phyloP scores from a whole-genome alignment of 2,113 vertebrate genomes.

The Scytalopus superciliaris region DNA sequence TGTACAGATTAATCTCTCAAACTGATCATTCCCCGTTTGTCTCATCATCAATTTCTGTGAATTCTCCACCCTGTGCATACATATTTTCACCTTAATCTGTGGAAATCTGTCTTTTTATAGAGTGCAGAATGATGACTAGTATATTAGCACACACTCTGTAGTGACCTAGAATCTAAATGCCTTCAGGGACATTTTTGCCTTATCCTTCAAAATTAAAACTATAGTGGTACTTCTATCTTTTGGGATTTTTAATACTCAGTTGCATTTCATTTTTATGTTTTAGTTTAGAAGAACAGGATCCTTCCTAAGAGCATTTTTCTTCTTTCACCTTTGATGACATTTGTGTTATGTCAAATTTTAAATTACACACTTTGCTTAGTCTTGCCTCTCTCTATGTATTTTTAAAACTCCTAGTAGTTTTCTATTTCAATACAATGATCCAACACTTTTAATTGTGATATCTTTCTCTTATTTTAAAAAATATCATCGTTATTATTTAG shows the following conservation, averaged over 20 bases:
- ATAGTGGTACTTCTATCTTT: not conserved
- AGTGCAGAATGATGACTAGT: not conserved
- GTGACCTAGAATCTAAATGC: not conserved
- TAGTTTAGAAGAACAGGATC: not conserved
- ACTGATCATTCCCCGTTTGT: not conserved
- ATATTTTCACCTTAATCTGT: not conserved
- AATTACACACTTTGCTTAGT: not conserved
- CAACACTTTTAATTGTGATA: not conserved
- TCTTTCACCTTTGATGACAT: not conserved
- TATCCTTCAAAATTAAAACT: not conserved
- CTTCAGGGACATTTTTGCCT: not conserved
- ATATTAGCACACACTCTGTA: not conserved
- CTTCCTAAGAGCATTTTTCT: not conserved
- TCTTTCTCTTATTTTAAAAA: slow-evolving; percentile 1
- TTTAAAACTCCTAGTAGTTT: not conserved
- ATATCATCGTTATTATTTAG: not conserved
- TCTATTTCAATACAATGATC: not conserved
- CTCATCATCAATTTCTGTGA: not conserved
- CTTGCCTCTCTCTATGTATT: not conserved
- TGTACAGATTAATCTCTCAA: not conserved
- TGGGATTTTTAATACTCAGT: not conserved
- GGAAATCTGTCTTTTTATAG: not conserved
- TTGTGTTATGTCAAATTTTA: not conserved
- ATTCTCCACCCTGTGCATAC: not conserved
- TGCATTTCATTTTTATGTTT: not conserved